Evolutionary conservation across 1,140 invertebrate species (phyloP), one percentile per base, ranked within the genome.

Genomic region (Bombus polaris): DNA sequence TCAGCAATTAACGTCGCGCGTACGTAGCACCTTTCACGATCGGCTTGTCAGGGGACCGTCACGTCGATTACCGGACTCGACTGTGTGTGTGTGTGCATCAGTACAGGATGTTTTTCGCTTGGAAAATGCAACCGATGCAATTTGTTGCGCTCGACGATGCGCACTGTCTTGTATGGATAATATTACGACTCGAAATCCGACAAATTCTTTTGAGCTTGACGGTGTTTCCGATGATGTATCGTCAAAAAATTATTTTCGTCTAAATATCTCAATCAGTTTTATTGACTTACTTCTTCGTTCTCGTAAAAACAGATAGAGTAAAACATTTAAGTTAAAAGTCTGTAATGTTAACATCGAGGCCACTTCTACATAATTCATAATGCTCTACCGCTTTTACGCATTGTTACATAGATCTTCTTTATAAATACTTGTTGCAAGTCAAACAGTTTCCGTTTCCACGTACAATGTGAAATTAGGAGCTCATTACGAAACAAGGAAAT

Each of bases 1-100:
- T 68, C 81, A 70, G 86, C 86, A 89, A 89, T 89, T 89, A 89
- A 89, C 82, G 81, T 87, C 77, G 74, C 44, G 62, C 73, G 79
- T 81, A 87, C 79, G n/a, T 53, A 80, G 37, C 76, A 85, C 77
- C 83, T 85, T 80, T 85, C 76, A 62, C 83, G 76, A 84, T 84
- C 65, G 66, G 68, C 74, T 47, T 78, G 76, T 72, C 66, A 62
- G 35, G 42, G 2, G 28, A 44, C 39, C 57, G 59, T 37, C 73
- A 74, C 77, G 37, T 53, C 83, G n/a, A 22, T 5, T 37, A 32
- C 2, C 15, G 5, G 0, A 1, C 53, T 15, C 39, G 28, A 62
- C 28, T 62, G 1, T 62, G 12, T n/a, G 32, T 32, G 32, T 22
- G 2, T 22, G 28, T 6, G 22, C 25, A 32, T 66, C 39, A 4